phyloP scores from a whole-genome alignment of 2,888 invertebrate genomes.

The Parapristionchus giblindavisi region DNA sequence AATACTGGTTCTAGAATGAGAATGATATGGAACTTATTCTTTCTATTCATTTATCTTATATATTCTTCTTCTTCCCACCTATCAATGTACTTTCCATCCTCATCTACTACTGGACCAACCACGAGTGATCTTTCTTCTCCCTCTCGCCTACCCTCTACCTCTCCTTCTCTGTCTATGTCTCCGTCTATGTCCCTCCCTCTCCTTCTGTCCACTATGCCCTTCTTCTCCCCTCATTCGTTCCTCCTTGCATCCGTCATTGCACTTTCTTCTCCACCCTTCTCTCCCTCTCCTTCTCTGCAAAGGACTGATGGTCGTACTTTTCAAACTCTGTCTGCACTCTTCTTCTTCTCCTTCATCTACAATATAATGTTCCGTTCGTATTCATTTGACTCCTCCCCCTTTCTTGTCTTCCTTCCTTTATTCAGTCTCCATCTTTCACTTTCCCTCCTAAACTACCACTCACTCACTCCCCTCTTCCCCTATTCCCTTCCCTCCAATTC shows the following conservation, averaged over 20 bases:
- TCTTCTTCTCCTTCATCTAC: not conserved
- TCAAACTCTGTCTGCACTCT: not conserved
- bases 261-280: not conserved
- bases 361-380: conserved; percentile 25
- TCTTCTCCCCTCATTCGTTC: not conserved
- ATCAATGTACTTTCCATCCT: too few relatives aligned
- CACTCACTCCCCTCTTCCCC: conserved; percentile 1
- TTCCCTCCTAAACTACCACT: conserved; percentile 5
- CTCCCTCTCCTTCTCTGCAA: conserved; percentile 7
- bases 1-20: too few relatives aligned
- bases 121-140: too few relatives aligned
- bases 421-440: not conserved
- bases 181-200: not conserved
- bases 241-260: not conserved
- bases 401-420: not conserved
- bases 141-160: too few relatives aligned
- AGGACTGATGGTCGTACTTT: conserved; percentile 6
- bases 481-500: conserved; percentile 22
- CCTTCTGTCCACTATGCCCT: not conserved
- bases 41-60: too few relatives aligned
- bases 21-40: too few relatives aligned
- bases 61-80: too few relatives aligned
- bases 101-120: too few relatives aligned
- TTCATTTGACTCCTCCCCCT: not conserved
- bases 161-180: too few relatives aligned